Conservation (phyloP, 2,888 invertebrate genomes). For the Pristionchus mayeri region DNA sequence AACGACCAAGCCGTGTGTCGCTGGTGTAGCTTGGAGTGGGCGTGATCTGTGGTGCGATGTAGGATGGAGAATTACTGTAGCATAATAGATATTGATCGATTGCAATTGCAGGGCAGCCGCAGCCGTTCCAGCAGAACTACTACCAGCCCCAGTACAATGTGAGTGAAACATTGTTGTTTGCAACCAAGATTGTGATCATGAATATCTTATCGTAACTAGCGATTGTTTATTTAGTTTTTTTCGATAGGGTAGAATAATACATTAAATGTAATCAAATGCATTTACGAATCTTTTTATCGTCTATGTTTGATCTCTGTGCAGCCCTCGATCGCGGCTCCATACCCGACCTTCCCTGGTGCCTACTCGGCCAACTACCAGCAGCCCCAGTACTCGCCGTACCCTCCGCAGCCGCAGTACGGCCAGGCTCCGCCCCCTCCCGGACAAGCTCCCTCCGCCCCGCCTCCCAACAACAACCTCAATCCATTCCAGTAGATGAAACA, state of each 20-base stretch:
- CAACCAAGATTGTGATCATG: background rate
- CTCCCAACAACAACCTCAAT: constrained; percentile 42
- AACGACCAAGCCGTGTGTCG: background rate
- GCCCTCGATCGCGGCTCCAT: constrained; percentile 62
- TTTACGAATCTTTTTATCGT: background rate
- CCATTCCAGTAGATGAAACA: constrained; percentile 47
- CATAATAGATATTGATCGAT: background rate
- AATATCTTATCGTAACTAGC: background rate
- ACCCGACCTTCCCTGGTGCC: constrained; percentile 67
- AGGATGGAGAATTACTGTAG: background rate
- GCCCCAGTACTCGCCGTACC: background rate
- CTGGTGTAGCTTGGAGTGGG: background rate
- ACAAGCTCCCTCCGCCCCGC: background rate
- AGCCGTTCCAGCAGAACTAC: constrained; percentile 62
- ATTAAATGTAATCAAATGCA: background rate
- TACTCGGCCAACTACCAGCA: constrained; percentile 55
- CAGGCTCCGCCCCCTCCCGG: constrained; percentile 41
- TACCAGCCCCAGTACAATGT: constrained; percentile 55
- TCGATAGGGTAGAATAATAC: no score
- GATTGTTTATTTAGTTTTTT: background rate
- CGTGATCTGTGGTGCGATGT: constrained; percentile 21
- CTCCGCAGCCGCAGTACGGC: background rate
- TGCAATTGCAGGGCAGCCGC: constrained; percentile 59
- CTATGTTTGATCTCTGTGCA: background rate
- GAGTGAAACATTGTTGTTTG: background rate